phyloP scores from a whole-genome alignment of 2,113 vertebrate genomes.

The Aplodontia rufa region DNA sequence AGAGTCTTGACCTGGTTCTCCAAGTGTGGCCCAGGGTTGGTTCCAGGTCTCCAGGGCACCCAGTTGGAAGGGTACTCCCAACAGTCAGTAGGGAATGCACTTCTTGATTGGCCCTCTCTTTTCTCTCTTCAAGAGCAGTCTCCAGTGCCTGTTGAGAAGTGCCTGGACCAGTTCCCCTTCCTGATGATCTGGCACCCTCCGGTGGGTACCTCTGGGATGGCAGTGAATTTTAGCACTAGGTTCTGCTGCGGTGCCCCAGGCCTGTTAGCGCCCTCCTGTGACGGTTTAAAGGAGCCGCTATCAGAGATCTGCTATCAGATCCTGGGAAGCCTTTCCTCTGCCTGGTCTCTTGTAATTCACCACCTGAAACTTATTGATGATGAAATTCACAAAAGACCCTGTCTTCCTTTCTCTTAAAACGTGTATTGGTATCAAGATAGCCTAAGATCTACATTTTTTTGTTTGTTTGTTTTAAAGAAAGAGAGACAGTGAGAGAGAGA shows the following conservation, averaged over 20 bases:
- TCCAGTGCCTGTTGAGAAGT: neutral
- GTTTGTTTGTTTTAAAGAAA: no score
- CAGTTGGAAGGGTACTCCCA: neutral
- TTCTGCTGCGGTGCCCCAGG: neutral
- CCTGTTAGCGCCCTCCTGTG: conserved; percentile 7
- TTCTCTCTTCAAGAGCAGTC: neutral
- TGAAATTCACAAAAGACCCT: conserved; percentile 33
- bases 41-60: neutral
- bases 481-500: no score
- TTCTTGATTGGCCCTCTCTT: neutral
- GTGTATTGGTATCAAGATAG: neutral
- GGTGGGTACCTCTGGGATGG: neutral
- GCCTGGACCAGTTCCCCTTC: neutral
- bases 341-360: neutral
- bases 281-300: neutral
- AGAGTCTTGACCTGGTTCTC: neutral
- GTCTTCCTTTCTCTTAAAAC: neutral
- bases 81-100: neutral
- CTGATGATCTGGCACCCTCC: conserved; percentile 64
- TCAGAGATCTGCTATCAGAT: neutral
- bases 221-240: neutral
- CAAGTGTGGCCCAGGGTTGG: neutral
- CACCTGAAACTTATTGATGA: neutral
- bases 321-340: neutral
- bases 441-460: conserved; percentile 8